Conservation (phyloP, 2,888 invertebrate species). For the Erebia ligea region DNA sequence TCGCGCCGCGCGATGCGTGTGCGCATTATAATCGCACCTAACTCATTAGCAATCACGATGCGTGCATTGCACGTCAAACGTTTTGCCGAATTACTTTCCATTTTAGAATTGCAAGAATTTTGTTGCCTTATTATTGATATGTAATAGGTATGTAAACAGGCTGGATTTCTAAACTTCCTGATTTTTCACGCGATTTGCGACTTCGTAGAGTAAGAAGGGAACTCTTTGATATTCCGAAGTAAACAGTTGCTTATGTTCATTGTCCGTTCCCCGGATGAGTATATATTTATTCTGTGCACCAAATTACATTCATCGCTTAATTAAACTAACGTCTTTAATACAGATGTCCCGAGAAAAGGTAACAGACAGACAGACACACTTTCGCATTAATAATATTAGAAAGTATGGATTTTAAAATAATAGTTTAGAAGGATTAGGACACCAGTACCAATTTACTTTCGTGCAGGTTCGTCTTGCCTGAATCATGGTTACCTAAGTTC, state of each 20-base stretch:
- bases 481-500: no score
- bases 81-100: slow-evolving; percentile 48
- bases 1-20: slow-evolving; percentile 49
- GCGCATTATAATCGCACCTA: slow-evolving; percentile 51
- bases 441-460: no score
- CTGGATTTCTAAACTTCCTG: not conserved
- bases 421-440: no score
- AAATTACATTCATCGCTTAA: no score
- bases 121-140: not conserved
- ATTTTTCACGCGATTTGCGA: not conserved
- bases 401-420: not conserved
- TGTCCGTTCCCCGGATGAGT: no score
- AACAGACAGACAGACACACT: not conserved
- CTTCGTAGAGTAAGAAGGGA: no score
- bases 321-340: no score
- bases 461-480: no score
- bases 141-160: not conserved
- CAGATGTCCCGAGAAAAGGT: no score
- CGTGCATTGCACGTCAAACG: slow-evolving; percentile 40
- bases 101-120: slow-evolving; percentile 42
- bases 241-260: no score
- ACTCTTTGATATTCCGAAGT: no score
- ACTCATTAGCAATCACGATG: slow-evolving; percentile 42
- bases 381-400: not conserved
- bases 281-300: no score